Evolutionary conservation across 2,113 vertebrate genomes (phyloP).

Genomic region (Psophia crepitans): DNA sequence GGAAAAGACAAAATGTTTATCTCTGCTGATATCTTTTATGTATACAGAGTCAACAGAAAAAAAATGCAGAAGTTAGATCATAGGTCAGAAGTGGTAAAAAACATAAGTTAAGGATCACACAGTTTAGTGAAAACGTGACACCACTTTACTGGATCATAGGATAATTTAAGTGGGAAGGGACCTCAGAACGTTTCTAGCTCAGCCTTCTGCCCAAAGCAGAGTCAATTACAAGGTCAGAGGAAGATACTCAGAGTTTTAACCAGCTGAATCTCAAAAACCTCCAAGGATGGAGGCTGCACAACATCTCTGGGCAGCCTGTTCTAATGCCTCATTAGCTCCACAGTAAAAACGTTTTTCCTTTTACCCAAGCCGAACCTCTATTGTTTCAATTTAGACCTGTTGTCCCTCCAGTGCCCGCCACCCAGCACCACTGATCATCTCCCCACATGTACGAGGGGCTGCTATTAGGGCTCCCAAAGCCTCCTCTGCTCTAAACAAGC

Average conservation of each 20-base stretch:
- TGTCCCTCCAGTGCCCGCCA: neutral
- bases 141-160: fast-evolving
- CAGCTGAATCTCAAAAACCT: neutral
- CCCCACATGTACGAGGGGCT: fast-evolving
- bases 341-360: neutral
- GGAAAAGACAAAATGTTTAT: neutral
- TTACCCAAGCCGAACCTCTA: neutral
- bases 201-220: neutral
- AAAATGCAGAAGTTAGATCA: neutral
- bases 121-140: neutral
- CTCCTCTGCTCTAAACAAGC: neutral
- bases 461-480: neutral
- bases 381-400: neutral
- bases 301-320: neutral
- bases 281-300: neutral
- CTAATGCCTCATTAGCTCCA: neutral
- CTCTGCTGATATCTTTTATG: neutral
- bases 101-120: neutral
- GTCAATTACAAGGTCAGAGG: neutral
- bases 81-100: neutral
- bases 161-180: neutral
- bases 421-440: neutral
- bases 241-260: neutral
- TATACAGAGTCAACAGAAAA: neutral
- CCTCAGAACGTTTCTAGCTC: neutral